Conservation (phyloP, 2,888 invertebrate species). For the Esperia sulphurella region DNA sequence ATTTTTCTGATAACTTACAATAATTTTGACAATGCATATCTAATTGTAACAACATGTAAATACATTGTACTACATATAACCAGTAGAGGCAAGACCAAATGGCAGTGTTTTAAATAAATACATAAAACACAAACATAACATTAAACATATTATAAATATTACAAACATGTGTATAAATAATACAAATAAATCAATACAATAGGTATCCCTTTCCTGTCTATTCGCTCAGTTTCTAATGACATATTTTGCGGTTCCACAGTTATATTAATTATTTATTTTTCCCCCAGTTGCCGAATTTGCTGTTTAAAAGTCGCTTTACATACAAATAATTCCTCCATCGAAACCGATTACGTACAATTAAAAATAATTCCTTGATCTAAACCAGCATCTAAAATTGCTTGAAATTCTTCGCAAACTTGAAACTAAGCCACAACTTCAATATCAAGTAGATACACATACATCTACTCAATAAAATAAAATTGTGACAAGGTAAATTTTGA, state of each 20-base stretch:
- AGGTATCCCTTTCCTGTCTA: not conserved
- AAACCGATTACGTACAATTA: conserved; percentile 7
- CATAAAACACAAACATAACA: conserved; percentile 4
- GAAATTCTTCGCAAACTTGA: not conserved
- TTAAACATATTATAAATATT: conserved; percentile 7
- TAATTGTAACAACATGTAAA: not conserved
- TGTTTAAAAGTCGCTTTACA: not conserved
- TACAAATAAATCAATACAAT: conserved; percentile 1
- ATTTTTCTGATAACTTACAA: not conserved
- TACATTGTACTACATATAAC: not conserved
- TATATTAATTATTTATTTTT: too few relatives aligned
- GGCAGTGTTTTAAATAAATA: conserved; percentile 10
- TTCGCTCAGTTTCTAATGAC: conserved; percentile 9
- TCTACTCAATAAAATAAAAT: not conserved
- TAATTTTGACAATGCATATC: not conserved
- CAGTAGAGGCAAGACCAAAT: conserved; percentile 10
- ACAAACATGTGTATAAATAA: conserved; percentile 6
- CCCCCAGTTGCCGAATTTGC: too few relatives aligned
- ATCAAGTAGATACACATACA: conserved; percentile 26
- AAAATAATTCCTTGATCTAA: conserved; percentile 10
- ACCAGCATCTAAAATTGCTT: not conserved
- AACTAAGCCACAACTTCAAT: conserved; percentile 22
- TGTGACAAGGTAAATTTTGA: conserved; percentile 1
- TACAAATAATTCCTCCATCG: conserved; percentile 10
- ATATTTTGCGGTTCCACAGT: too few relatives aligned